Base-by-base conservation (phyloP, 2,113 vertebrate genomes). In the Brachirus orientalis region DNA sequence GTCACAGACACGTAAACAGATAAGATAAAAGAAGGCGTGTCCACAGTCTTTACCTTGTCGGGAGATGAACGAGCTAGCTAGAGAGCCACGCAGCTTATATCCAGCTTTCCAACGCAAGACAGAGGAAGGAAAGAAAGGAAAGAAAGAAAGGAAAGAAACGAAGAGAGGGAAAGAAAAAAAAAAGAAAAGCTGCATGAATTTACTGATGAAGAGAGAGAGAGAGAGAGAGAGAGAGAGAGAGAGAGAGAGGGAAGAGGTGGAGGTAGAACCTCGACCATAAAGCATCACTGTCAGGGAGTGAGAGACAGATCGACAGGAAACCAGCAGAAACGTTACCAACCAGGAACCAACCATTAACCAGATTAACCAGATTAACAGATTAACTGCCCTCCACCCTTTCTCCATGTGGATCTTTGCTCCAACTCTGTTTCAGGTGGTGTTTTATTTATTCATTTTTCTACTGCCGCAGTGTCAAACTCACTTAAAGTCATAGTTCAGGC, bases 11-110 rank as follows among this genome's bases (percentile, higher is more conserved):
- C 57, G 63, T 13, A 75, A n/a, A 87, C 53, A 72, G 65, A 33
- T 70, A 59, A 66, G 48, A 33, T 41, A 43, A 47, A 2, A 36
- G 10, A 10, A 74, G 56, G 71, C 54, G 64, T 79, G 75, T 45
- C 56, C 9, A 56, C 50, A 66, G 60, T 80, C 60, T 89, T 94
- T 94, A 94, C 93, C 93, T 94, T 94, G 92, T 90, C 93, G 92
- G 85, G 92, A 92, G 93, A 93, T 94, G 93, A 94, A 93, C 72
- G 93, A 93, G 92, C 92, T 93, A 92, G 93, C 90, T 93, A 94
- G 90, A 73, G 93, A 93, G 92, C 92, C 93, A 19, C 92, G 92
- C 57, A 94, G 92, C 89, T 94, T 94, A 93, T 94, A 94, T 93
- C 92, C 93, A 91, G 92, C 92, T 92, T 91, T 83, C 83, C 82